A percentile compares a stretch with the other conserved stretches of the same genome.
These are phyloP conservation scores for Aricia artaxerxes DNA, from an alignment of 2,888 invertebrate species.

Conservation along the genomic window DNA sequence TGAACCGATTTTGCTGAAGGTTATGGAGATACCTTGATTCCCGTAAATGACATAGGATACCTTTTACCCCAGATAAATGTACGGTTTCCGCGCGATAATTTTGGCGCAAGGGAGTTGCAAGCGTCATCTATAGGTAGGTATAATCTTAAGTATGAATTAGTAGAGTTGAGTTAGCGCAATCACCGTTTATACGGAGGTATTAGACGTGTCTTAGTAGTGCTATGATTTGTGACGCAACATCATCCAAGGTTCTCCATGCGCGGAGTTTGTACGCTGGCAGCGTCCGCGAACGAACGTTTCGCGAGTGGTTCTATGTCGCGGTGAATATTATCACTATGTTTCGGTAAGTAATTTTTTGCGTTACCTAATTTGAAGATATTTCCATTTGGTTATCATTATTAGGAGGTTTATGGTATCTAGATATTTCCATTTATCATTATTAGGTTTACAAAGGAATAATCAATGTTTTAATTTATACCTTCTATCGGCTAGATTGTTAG, in stretches of 20 bases:
- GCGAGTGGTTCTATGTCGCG: neutral
- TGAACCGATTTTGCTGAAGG: too few species aligned
- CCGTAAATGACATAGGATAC: too few species aligned
- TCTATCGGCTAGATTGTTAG: neutral
- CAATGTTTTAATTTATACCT: neutral
- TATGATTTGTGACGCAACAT: slow-evolving; percentile 7
- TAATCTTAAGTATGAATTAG: too few species aligned
- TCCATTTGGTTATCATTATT: neutral
- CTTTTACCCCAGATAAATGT: too few species aligned
- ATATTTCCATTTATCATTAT: neutral
- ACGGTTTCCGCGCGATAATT: too few species aligned
- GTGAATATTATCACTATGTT: neutral
- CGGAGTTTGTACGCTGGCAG: neutral
- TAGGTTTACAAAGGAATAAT: neutral
- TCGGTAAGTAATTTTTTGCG: neutral
- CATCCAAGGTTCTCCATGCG: neutral
- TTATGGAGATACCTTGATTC: too few species aligned
- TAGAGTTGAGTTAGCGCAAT: neutral
- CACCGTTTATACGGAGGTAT: neutral
- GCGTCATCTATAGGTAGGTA: too few species aligned
- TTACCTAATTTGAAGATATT: neutral
- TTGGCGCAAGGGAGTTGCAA: too few species aligned
- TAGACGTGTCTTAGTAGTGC: neutral
- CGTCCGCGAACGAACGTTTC: neutral
- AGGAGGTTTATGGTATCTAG: neutral